A percentile compares a stretch with the other conserved stretches of the same genome.
Evolutionary conservation across 30 jellyfish, hydroid and myxozoan species (phyloP).

Genomic region (Calvadosia cruxmelitensis): DNA sequence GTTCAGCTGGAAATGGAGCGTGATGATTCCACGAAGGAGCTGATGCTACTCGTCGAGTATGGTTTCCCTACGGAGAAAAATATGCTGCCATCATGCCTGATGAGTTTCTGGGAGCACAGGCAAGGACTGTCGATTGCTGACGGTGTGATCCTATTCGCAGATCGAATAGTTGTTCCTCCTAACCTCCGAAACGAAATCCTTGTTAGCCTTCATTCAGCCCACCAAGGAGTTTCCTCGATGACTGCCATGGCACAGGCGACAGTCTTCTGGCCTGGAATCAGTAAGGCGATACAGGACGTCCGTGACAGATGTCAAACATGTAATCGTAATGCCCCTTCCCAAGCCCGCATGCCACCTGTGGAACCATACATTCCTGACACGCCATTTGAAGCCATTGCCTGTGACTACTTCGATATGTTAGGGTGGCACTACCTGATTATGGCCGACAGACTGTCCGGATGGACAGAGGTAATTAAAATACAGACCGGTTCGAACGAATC

Average conservation of each 20-base stretch:
- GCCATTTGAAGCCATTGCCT: slow-evolving; percentile 12
- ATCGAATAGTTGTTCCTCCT: no score
- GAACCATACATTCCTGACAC: background rate
- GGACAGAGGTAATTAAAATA: no score
- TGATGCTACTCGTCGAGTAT: slow-evolving; percentile 1
- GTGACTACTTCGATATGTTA: background rate
- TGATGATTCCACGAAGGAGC: background rate
- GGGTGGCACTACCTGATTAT: slow-evolving; percentile 5
- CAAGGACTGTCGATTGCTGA: background rate
- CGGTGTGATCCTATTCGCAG: no score
- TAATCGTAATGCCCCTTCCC: slow-evolving; percentile 12
- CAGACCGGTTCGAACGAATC: no score
- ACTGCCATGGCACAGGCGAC: slow-evolving; percentile 5
- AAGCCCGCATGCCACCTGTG: background rate
- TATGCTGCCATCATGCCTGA: slow-evolving; percentile 3
- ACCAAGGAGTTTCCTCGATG: slow-evolving; percentile 17
- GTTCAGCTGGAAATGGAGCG: slow-evolving; percentile 3
- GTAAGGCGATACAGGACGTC: slow-evolving; percentile 1
- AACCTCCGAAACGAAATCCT: slow-evolving; percentile 7
- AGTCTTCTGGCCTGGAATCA: slow-evolving; percentile 23
- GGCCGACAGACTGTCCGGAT: slow-evolving; percentile 27
- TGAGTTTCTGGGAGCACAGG: slow-evolving; percentile 10
- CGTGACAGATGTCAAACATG: background rate
- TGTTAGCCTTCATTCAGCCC: slow-evolving; percentile 9
- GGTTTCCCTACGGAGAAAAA: slow-evolving; percentile 12